phyloP scores from a whole-genome alignment of 23 tunicate species.

The Styela plicata region DNA sequence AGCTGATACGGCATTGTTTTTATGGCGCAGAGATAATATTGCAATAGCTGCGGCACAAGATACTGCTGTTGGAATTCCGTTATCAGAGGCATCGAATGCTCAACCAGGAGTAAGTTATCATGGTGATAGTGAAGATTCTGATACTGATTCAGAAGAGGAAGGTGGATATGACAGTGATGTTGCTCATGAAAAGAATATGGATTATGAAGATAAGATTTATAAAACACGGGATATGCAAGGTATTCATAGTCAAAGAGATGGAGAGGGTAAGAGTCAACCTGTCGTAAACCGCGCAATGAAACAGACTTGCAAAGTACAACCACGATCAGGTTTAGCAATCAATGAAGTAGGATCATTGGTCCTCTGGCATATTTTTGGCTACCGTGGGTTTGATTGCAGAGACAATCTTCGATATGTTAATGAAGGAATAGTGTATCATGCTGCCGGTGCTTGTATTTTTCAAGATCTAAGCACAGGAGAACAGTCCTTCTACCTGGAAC shows the following conservation, averaged over 20 bases:
- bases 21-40: conserved; percentile 28
- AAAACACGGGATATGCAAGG: conserved; percentile 30
- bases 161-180: conserved; percentile 98
- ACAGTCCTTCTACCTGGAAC: conserved; percentile 89
- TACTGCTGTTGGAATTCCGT: not conserved
- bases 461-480: conserved; percentile 55
- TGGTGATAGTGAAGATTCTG: conserved; percentile 92
- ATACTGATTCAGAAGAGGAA: conserved; percentile 92
- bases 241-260: not conserved
- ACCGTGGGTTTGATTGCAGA: conserved; percentile 96
- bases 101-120: conserved; percentile 47
- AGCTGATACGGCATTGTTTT: conserved; percentile 28
- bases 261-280: not conserved
- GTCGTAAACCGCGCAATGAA: conserved; percentile 24
- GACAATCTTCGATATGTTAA: conserved; percentile 79
- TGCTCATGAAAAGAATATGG: conserved; percentile 85
- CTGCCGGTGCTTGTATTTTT: conserved; percentile 98
- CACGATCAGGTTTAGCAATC: conserved; percentile 20
- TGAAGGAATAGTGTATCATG: conserved; percentile 86
- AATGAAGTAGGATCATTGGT: conserved; percentile 49
- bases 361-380: conserved; percentile 92
- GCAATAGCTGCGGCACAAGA: not conserved
- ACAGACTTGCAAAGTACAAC: conserved; percentile 12
- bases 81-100: not conserved
- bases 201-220: conserved; percentile 74